Evolutionary conservation across 1,140 invertebrate genomes (phyloP), one percentile per base, ranked within the genome.

Genomic region (Sesamia nonagrioides): DNA sequence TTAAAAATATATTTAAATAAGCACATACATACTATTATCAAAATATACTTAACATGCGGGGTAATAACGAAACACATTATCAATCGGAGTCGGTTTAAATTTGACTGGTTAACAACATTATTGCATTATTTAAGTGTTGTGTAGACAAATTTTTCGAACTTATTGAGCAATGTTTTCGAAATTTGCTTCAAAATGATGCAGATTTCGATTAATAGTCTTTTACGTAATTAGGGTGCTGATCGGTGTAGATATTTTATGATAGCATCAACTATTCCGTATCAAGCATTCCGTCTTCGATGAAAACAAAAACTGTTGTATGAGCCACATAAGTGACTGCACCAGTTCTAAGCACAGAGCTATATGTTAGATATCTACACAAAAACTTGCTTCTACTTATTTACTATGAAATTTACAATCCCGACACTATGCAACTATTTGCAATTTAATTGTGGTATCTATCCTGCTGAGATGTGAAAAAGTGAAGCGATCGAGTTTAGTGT

Each of bases 231-330:
- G n/a, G n/a, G n/a, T n/a, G n/a, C n/a, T 42, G 66, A 69, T 69
- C 50, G 33, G 42, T 69, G 42, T 69, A 69, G n/a, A 48, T 69
- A 69, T 69, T 69, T 27, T 69, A 69, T 69, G 48, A 21, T 37
- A 45, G 66, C 18, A 50, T 50, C 42, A 11, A 21, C 21, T n/a
- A 33, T 50, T 69, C 42, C n/a, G n/a, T n/a, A n/a, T n/a, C n/a
- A n/a, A 69, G 42, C 50, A 69, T 69, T 69, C 66, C 27, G 50
- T 69, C 66, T n/a, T 9, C 42, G 66, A 50, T 0, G 21, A 1
- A 7, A 50, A 69, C 21, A 69, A 69, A 69, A 69, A 69, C 66
- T n/a, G 63, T 21, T 27, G 42, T 50, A 33, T 7, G 17, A 48
- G 40, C 42, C 18, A 17, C 18, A 5, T 27, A 18, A 68, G 40